Conservation (phyloP, 2,797 vertebrate genomes). For the Lutjanus argentimaculatus region DNA sequence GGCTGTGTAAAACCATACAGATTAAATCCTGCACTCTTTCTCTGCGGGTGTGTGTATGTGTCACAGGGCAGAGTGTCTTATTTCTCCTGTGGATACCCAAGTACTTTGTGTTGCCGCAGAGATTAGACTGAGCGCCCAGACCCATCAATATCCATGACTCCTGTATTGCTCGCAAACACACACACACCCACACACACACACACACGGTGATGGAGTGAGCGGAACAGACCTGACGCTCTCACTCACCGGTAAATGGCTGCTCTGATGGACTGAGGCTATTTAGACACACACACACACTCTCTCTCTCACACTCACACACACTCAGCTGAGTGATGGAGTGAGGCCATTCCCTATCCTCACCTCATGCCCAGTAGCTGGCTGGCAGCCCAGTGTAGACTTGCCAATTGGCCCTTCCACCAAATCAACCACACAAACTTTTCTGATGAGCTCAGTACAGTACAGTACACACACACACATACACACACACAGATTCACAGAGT, state of each 20-base stretch:
- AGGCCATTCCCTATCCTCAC: slow-evolving; percentile 76
- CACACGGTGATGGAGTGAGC: slow-evolving; percentile 71
- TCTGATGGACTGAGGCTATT: slow-evolving; percentile 74
- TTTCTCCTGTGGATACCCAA: slow-evolving; percentile 70
- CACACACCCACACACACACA: slow-evolving; percentile 33
- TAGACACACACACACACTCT: slow-evolving; percentile 30
- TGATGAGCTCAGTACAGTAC: slow-evolving; percentile 64
- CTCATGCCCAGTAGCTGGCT: slow-evolving; percentile 72
- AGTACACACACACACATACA: slow-evolving; percentile 32
- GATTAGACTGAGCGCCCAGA: slow-evolving; percentile 73
- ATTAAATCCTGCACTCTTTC: slow-evolving; percentile 32
- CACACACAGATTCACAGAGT: slow-evolving; percentile 23
- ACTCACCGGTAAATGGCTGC: slow-evolving; percentile 72
- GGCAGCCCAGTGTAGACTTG: slow-evolving; percentile 66
- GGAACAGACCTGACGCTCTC: slow-evolving; percentile 74
- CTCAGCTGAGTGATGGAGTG: slow-evolving; percentile 75
- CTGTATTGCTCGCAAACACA: slow-evolving; percentile 55
- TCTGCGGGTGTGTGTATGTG: slow-evolving; percentile 23
- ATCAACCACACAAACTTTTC: slow-evolving; percentile 73
- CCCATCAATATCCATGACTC: slow-evolving; percentile 80
- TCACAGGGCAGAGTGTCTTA: slow-evolving; percentile 48
- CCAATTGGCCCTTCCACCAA: slow-evolving; percentile 73
- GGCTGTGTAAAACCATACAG: slow-evolving; percentile 29
- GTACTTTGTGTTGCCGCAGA: slow-evolving; percentile 74
- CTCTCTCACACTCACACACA: slow-evolving; percentile 40